A percentile compares a stretch with the other conserved stretches of the same genome.
Conservation (phyloP, 2,797 vertebrate genomes). For the Bradypus variegatus region DNA sequence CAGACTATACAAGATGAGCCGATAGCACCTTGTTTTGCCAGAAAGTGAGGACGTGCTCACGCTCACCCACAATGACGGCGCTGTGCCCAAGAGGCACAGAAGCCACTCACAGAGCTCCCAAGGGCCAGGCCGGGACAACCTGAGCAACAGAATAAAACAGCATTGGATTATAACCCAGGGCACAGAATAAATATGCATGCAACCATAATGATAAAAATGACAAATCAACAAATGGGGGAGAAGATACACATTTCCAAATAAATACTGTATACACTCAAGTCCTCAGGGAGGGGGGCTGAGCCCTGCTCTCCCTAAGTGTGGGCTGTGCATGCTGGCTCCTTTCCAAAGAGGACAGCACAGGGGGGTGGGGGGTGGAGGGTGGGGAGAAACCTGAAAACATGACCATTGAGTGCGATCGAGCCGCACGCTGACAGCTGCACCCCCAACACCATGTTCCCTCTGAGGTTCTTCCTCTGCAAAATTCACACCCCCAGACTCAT, state of each 20-base stretch:
- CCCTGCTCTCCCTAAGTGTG: fast-evolving
- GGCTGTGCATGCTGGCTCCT: not conserved
- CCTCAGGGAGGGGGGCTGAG: fast-evolving
- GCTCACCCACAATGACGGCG: not conserved
- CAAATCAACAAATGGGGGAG: fast-evolving
- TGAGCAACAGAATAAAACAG: not conserved
- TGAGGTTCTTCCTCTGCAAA: not conserved
- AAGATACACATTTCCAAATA: not conserved
- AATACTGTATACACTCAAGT: fast-evolving
- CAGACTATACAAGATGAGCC: not conserved
- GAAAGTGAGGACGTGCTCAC: not conserved
- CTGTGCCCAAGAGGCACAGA: fast-evolving
- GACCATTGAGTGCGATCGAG: too few species aligned
- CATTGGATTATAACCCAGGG: not conserved
- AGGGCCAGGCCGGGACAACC: fast-evolving
- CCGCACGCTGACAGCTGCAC: fast-evolving
- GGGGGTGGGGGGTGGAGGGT: fast-evolving
- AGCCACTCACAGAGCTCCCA: not conserved
- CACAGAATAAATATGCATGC: fast-evolving
- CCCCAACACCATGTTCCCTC: not conserved
- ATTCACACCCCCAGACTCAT: fast-evolving
- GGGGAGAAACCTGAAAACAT: not conserved
- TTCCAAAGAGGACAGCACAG: fast-evolving
- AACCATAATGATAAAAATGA: fast-evolving
- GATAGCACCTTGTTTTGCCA: fast-evolving